Evolutionary conservation across 2,113 vertebrate species (phyloP).

Genomic region (Turdus rufiventris): DNA sequence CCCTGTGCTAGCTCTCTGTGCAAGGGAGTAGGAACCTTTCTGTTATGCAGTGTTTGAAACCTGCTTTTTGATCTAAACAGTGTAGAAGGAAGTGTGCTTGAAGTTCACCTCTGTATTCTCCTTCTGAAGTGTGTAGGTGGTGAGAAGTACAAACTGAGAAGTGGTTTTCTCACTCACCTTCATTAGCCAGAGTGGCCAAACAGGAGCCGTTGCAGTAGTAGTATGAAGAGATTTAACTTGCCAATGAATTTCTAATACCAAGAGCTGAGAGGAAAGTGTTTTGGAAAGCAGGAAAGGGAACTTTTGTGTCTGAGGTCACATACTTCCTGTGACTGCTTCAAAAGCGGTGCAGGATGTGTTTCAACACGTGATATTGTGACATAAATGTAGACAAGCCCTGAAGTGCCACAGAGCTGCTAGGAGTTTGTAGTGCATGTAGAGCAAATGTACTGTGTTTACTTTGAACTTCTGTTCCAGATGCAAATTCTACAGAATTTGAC

Average conservation of each 20-base stretch:
- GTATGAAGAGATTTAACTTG: not conserved
- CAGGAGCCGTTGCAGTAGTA: not conserved
- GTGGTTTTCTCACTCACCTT: not conserved
- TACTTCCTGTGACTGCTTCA: not conserved
- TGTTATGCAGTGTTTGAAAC: not conserved
- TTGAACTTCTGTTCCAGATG: slow-evolving; percentile 68
- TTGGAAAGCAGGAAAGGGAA: not conserved
- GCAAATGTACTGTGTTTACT: not conserved
- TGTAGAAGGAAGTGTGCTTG: not conserved
- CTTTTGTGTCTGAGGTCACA: not conserved
- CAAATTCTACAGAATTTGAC: slow-evolving; percentile 80
- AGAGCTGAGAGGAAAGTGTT: not conserved
- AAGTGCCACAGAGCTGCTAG: not conserved
- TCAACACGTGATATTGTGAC: not conserved
- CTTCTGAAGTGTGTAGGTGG: not conserved
- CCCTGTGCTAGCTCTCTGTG: not conserved
- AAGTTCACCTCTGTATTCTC: not conserved
- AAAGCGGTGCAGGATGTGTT: not conserved
- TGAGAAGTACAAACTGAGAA: not conserved
- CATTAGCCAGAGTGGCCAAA: not conserved
- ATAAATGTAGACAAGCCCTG: not conserved
- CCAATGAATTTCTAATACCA: not conserved
- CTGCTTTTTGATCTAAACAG: not conserved
- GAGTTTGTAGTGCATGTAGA: not conserved
- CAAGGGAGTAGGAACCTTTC: not conserved